These are phyloP conservation scores for Keiferia lycopersicella DNA, from an alignment of 2,888 invertebrate genomes.

Conservation along the genomic window DNA sequence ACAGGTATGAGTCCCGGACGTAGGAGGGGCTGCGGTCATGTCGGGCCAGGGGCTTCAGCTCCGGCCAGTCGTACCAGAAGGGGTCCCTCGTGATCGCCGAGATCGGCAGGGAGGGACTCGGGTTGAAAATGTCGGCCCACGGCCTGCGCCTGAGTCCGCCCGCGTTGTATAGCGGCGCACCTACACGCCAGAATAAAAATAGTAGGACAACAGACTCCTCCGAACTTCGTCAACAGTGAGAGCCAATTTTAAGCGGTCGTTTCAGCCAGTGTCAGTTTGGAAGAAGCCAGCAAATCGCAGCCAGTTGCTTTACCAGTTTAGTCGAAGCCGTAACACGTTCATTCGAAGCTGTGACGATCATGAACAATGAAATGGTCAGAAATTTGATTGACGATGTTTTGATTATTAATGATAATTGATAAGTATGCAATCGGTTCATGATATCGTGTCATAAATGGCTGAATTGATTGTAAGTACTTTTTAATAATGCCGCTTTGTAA, in stretches of 20 bases:
- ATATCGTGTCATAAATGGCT: neutral
- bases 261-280: constrained; percentile 33
- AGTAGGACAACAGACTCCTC: constrained; percentile 63
- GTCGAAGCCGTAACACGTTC: constrained; percentile 29
- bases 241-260: constrained; percentile 47
- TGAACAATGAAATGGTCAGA: neutral
- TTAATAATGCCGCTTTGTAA: no score
- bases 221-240: constrained; percentile 66
- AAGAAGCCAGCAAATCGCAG: constrained; percentile 29
- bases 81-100: constrained; percentile 92
- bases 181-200: constrained; percentile 74
- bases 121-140: constrained; percentile 88
- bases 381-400: constrained; percentile 1
- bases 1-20: constrained; percentile 93
- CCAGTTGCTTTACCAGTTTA: constrained; percentile 12
- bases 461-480: no score
- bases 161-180: constrained; percentile 87
- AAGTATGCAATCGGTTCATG: neutral
- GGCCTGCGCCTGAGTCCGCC: constrained; percentile 82
- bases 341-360: constrained; percentile 33
- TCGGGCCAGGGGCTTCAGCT: constrained; percentile 88
- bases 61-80: constrained; percentile 93
- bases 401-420: neutral
- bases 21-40: constrained; percentile 88
- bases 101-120: constrained; percentile 88